These are phyloP conservation scores for Eubasilissa splendida DNA, from an alignment of 2,888 invertebrate species.

Conservation along the genomic window DNA sequence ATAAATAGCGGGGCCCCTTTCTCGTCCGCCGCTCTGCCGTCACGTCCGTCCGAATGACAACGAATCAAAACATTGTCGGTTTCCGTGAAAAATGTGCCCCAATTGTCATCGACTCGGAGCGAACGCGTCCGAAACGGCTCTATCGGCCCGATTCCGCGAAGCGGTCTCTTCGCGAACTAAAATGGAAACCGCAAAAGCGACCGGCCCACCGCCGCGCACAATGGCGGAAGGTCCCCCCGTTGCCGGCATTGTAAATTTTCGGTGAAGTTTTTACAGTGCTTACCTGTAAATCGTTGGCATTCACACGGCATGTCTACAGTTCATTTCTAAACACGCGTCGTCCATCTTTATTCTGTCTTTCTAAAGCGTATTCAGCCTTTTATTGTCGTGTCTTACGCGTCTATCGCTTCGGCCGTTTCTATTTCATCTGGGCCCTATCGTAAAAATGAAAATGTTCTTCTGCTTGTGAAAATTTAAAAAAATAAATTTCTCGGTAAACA, in stretches of 20 bases:
- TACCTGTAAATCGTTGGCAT: conserved; percentile 52
- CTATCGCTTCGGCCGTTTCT: conserved; percentile 9
- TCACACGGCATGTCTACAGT: conserved; percentile 37
- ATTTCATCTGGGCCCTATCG: conserved; percentile 10
- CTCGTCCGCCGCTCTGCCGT: neutral
- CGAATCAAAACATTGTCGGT: conserved; percentile 19
- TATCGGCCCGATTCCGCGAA: conserved; percentile 28
- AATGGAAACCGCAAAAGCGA: conserved; percentile 24
- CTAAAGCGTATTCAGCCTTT: conserved; percentile 32
- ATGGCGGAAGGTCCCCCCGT: conserved; percentile 27
- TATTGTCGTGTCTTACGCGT: neutral
- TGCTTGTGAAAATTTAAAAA: neutral
- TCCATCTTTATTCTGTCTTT: conserved; percentile 28
- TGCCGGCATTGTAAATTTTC: conserved; percentile 43
- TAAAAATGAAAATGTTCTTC: conserved; percentile 20
- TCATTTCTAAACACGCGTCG: conserved; percentile 33
- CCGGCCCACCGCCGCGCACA: neutral
- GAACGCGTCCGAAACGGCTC: conserved; percentile 11
- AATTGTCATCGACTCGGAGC: neutral
- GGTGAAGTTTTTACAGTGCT: conserved; percentile 48
- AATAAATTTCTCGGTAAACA: too few species aligned
- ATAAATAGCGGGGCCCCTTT: too few species aligned
- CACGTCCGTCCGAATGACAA: conserved; percentile 17
- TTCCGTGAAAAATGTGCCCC: conserved; percentile 10
- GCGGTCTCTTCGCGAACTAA: neutral